Base-by-base conservation (phyloP, 2,113 vertebrate species). In the Neofelis nebulosa region DNA sequence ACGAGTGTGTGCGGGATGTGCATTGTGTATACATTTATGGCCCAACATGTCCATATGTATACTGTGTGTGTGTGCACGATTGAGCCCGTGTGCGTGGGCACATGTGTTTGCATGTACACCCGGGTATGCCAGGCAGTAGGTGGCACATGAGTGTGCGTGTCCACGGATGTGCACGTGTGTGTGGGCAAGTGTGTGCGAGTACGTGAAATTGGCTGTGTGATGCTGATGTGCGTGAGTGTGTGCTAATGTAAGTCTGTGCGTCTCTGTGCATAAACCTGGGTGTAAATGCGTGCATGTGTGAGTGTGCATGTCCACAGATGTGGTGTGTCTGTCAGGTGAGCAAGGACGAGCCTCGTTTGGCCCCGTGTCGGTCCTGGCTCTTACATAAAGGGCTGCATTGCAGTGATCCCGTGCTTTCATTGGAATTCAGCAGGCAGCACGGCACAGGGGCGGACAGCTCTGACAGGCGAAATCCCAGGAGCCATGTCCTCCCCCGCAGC, bases 331-430 rank as follows among this genome's bases (percentile, higher is more conserved):
- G 41, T 9, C 80, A 18, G 31, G 16, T 0, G 7, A 57, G 36
- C 4, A 2, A 14, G 15, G 0, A 3, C 0, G 21, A 69, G 41
- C 36, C 0, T 1, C 38, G 3, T 15, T 16, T 0, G 41, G 41
- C 81, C 31, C 8, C 0, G 0, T 0, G 33, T 14, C n/a, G 0
- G 8, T 0, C 48, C n/a, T 1, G 88, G 57, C 83, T 23, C 95
- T 98, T 98, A 98, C 97, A 90, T 98, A 98, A 98, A 95, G 89
- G 89, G 96, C 98, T 98, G 99, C 98, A 98, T 80, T 98, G 98
- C 98, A 92, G 97, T 10, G 55, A 13, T 19, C 4, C 61, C 2
- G 15, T 6, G 36, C 94, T 50, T 76, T 87, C 94, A 78, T 33
- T 63, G 92, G 80, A 14, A 93, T 82, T 74, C 97, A 76, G 86